Evolutionary conservation across 1,140 invertebrate genomes (phyloP), one percentile per base, ranked within the genome.

Genomic region (Heterodera schachtii): DNA sequence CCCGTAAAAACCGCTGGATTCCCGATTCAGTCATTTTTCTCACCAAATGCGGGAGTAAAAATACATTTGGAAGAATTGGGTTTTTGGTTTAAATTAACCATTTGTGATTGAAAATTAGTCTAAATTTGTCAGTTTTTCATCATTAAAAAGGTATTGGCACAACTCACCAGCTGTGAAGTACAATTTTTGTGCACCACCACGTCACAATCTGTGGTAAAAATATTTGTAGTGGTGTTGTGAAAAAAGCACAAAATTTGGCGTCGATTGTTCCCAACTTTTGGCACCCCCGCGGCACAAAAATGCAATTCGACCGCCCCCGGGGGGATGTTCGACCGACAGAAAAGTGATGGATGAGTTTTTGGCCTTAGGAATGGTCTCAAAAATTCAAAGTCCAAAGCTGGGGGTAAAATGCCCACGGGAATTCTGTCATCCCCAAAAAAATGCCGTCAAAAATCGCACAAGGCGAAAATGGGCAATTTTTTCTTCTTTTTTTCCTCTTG

Each of bases 111-210:
- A 6, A 43, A 66, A 19, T 19, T 57, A 4, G 64, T 60, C 41
- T 66, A n/a, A 19, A 60, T 67, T 19, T 4, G 3, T 67, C 60
- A 7, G 19, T 3, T 77, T 11, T 3, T 16, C 6, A 16, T 5
- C 60, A 67, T 47, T 60, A n/a, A 0, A 3, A 1, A 41, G n/a
- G 13, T 8, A 52, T 57, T 52, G 41, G 43, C 41, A 64, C 3
- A 64, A 19, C 49, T 57, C 70, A 81, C 81, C 16, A 89, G 82
- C 16, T 84, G 76, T 5, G 83, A 78, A 31, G 88, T 85, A 44
- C 88, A 89, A 31, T 90, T 86, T 64, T 90, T 88, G 80, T 89
- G 88, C 94, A 94, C 91, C 95, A 93, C 92, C 93, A 93, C 79
- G 87, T 89, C 80, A 82, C 86, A 85, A 85, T 86, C 84, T 87